phyloP scores from a whole-genome alignment of 2,797 vertebrate species.

The Epinephelus coioides region DNA sequence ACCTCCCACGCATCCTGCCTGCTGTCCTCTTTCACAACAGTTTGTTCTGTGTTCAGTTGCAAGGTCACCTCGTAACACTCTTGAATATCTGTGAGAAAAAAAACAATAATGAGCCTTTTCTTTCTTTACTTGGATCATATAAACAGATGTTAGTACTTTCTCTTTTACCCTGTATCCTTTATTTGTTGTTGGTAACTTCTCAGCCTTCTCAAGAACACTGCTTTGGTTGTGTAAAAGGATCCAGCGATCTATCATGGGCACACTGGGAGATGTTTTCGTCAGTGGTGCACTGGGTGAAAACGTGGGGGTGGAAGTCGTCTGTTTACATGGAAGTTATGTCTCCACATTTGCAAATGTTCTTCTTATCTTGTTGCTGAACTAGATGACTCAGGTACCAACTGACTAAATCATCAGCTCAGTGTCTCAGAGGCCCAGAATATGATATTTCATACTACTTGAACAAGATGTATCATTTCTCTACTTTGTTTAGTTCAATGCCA shows the following conservation, averaged over 20 bases:
- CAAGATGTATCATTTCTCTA: neutral
- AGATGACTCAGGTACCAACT: constrained; percentile 59
- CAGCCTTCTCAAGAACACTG: constrained; percentile 10
- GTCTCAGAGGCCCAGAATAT: constrained; percentile 32
- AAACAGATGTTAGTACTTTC: constrained; percentile 9
- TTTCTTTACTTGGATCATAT: constrained; percentile 22
- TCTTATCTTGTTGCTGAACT: constrained; percentile 45
- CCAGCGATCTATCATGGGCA: constrained; percentile 36
- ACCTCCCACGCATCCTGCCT: constrained; percentile 80
- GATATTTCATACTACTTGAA: constrained; percentile 19
- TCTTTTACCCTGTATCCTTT: constrained; percentile 8
- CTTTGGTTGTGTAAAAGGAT: constrained; percentile 28
- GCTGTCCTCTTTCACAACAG: constrained; percentile 76
- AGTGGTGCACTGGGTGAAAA: constrained; percentile 46
- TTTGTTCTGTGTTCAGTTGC: constrained; percentile 81
- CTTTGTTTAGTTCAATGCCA: constrained; percentile 5
- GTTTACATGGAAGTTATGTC: constrained; percentile 57
- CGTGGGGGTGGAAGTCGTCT: constrained; percentile 62
- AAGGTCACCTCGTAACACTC: constrained; percentile 90
- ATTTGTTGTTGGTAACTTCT: constrained; percentile 18
- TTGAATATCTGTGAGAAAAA: constrained; percentile 86
- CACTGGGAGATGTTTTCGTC: constrained; percentile 38
- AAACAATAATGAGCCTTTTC: constrained; percentile 45
- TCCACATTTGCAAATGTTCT: constrained; percentile 47
- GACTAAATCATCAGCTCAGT: constrained; percentile 43